Percentiles rank a stretch among this genome's conserved stretches.
These are phyloP conservation scores for Paralvinella palmiformis DNA, from an alignment of 1,140 invertebrate species.

Conservation along the genomic window DNA sequence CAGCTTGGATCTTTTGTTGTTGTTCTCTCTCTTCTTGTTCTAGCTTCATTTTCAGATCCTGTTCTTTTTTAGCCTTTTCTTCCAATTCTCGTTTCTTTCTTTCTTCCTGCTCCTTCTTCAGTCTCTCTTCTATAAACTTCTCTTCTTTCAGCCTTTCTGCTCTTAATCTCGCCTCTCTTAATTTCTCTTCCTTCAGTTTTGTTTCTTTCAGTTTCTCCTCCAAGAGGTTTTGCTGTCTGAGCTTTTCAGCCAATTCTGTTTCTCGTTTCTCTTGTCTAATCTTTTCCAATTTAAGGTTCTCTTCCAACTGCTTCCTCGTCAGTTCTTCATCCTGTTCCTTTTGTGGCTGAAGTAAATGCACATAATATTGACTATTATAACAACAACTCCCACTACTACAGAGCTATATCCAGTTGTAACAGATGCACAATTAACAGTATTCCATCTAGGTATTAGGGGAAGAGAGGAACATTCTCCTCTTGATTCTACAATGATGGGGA, in stretches of 20 bases:
- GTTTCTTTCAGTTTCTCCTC: not conserved
- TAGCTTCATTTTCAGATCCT: not conserved
- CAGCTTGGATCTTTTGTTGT: too few relatives aligned
- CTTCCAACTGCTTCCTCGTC: constrained; percentile 52
- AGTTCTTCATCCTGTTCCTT: constrained; percentile 24
- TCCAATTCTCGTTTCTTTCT: not conserved
- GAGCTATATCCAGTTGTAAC: too few relatives aligned
- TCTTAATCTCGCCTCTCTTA: not conserved
- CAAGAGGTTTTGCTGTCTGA: not conserved
- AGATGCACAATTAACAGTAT: too few relatives aligned
- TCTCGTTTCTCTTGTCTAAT: constrained; percentile 3
- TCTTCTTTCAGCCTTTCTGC: not conserved
- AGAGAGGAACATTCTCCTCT: too few relatives aligned
- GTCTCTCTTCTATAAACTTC: not conserved
- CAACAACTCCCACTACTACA: too few relatives aligned
- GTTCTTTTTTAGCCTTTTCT: not conserved
- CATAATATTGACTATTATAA: too few relatives aligned
- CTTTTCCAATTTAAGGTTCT: constrained; percentile 5
- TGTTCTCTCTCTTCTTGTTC: constrained; percentile 11
- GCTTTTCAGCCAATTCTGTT: too few relatives aligned
- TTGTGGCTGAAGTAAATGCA: too few relatives aligned
- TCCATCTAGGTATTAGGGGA: too few relatives aligned
- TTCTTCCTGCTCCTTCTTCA: not conserved
- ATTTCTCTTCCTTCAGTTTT: constrained; percentile 10
- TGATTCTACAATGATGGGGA: too few relatives aligned